These are phyloP conservation scores for Aphrocallistes beatrix DNA, from an alignment of 37 sponge, comb jelly and placozoan genomes.

Conservation along the genomic window DNA sequence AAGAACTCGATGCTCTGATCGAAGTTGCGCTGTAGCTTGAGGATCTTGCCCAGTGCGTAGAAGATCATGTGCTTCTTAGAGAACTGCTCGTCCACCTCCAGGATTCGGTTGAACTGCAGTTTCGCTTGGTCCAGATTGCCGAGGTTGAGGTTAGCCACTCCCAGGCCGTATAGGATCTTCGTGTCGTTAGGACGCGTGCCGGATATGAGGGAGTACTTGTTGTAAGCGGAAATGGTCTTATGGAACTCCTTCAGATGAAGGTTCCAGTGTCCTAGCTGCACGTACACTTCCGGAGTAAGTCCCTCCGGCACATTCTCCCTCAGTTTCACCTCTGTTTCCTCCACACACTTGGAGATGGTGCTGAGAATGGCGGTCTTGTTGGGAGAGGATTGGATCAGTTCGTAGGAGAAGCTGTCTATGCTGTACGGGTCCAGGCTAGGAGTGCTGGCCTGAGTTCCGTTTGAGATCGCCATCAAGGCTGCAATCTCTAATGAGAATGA, in stretches of 20 bases:
- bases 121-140: neutral
- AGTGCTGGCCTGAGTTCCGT: neutral
- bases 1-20: slow-evolving; percentile 16
- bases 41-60: neutral
- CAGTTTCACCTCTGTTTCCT: neutral
- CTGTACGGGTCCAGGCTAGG: neutral
- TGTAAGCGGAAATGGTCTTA: neutral
- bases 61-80: slow-evolving; percentile 12
- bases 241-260: neutral
- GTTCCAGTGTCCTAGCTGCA: neutral
- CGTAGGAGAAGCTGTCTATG: slow-evolving; percentile 2
- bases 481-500: no score
- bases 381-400: neutral
- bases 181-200: neutral
- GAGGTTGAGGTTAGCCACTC: neutral
- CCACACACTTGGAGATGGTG: neutral
- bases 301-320: neutral
- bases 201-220: neutral
- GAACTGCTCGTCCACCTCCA: slow-evolving; percentile 4
- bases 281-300: neutral
- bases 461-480: neutral
- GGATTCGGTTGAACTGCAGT: neutral
- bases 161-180: neutral
- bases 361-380: neutral
- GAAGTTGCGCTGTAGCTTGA: neutral